These are phyloP conservation scores for Smutsia temminckii DNA, from an alignment of 2,797 vertebrate species.

Conservation along the genomic window DNA sequence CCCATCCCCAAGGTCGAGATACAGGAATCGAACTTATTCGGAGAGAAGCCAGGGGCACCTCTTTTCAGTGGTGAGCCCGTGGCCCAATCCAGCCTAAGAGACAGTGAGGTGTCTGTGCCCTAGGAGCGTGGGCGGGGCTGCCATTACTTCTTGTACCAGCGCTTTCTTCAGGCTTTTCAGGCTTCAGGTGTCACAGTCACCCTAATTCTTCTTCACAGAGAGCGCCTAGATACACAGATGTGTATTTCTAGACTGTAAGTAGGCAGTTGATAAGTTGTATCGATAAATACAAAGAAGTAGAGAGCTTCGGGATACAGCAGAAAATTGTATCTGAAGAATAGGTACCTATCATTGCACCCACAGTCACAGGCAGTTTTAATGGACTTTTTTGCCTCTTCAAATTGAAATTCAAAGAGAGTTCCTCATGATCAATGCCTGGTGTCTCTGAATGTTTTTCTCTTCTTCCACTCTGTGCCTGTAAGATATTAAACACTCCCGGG, in stretches of 20 bases:
- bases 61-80: not conserved
- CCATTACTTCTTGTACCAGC: not conserved
- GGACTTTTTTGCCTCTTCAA: not conserved
- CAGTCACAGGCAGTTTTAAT: not conserved
- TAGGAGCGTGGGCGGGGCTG: not conserved
- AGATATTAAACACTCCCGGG: not conserved
- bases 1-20: not conserved
- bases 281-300: not conserved
- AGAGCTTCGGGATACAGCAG: not conserved
- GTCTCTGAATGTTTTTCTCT: not conserved
- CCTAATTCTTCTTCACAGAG: not conserved
- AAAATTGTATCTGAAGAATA: not conserved
- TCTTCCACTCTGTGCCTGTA: not conserved
- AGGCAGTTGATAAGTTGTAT: not conserved
- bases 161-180: not conserved
- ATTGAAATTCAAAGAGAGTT: slow-evolving; percentile 35
- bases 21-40: not conserved
- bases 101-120: not conserved
- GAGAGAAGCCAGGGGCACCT: not conserved
- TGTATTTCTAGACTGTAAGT: not conserved
- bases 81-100: not conserved
- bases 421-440: not conserved
- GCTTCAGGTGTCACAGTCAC: not conserved
- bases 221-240: not conserved
- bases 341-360: not conserved